A percentile compares a stretch with the other conserved stretches of the same genome.
Conservation (phyloP, 2,888 invertebrate species). For the Epicampocera succincta region DNA sequence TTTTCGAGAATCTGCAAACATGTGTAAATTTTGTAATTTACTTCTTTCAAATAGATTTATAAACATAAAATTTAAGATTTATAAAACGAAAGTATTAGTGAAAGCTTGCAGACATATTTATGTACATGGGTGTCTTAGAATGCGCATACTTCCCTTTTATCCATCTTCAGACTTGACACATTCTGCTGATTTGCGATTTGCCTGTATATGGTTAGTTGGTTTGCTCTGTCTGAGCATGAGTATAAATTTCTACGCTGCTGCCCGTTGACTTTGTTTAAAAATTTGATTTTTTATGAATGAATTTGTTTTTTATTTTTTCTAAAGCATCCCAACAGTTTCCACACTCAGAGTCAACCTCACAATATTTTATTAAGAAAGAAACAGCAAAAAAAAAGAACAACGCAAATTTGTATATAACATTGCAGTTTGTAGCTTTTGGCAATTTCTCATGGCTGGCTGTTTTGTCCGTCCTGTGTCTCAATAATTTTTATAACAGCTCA, state of each 20-base stretch:
- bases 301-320: slow-evolving; percentile 3
- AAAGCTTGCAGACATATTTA: no score
- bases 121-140: no score
- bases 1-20: no score
- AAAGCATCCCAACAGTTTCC: neutral
- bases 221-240: slow-evolving; percentile 1
- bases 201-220: neutral
- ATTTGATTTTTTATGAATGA: slow-evolving; percentile 51
- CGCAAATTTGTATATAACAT: slow-evolving; percentile 10
- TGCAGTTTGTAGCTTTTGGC: slow-evolving; percentile 51
- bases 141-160: no score
- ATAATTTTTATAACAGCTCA: slow-evolving; percentile 38
- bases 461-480: slow-evolving; percentile 6
- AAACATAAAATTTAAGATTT: no score
- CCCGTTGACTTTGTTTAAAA: slow-evolving; percentile 11
- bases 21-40: no score
- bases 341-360: slow-evolving; percentile 3
- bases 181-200: slow-evolving; percentile 19
- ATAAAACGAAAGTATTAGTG: no score
- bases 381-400: no score
- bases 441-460: slow-evolving; percentile 61
- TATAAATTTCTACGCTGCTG: slow-evolving; percentile 8
- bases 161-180: slow-evolving; percentile 51
- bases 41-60: no score
- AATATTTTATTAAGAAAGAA: slow-evolving; percentile 4